Base-by-base conservation (phyloP, 2,797 vertebrate species). In the Nothura maculosa region DNA sequence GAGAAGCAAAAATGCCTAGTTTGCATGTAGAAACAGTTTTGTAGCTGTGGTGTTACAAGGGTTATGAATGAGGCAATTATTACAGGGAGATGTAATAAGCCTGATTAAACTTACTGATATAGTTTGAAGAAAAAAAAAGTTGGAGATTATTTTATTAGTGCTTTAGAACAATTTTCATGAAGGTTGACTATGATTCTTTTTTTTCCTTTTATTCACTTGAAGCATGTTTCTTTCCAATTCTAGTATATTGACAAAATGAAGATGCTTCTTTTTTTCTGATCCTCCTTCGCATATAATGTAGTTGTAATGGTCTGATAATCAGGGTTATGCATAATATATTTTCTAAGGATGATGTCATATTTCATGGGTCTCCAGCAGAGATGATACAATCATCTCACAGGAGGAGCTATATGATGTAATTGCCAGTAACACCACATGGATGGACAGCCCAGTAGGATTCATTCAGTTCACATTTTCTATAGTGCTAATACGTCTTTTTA, bases 271-370 rank as follows among this genome's bases (percentile, higher is more conserved):
- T 81, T 92, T 81, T 76, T 20, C 36, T 69, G n/a, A 52, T 60
- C 79, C 1, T 3, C 17, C 84, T 84, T 84, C 85, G 48, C 54
- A 42, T 76, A 32, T 40, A 91, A 80, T 89, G 58, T 72, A 69
- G 82, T 74, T 80, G 50, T 62, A 85, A 78, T 80, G 20, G 76
- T 81, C 66, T 69, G 82, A 85, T 81, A 81, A 95, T 57, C 52
- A 89, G 38, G 21, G 27, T 87, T 91, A 78, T 81, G 38, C 55
- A 78, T 87, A 50, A 83, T 83, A 68, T 87, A 58, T 87, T 87
- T 87, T 85, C 62, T 92, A 58, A 85, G 42, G 66, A 91, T 95
- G 96, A 96, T 96, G 89, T 96, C 92, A 96, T 94, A 92, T 89
- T 93, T 89, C 82, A 93, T 86, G 83, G 78, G 61, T 32, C 38